Evolutionary conservation across 2,113 vertebrate species (phyloP), one percentile per base, ranked within the genome.

Genomic region (Pseudopodoces humilis): DNA sequence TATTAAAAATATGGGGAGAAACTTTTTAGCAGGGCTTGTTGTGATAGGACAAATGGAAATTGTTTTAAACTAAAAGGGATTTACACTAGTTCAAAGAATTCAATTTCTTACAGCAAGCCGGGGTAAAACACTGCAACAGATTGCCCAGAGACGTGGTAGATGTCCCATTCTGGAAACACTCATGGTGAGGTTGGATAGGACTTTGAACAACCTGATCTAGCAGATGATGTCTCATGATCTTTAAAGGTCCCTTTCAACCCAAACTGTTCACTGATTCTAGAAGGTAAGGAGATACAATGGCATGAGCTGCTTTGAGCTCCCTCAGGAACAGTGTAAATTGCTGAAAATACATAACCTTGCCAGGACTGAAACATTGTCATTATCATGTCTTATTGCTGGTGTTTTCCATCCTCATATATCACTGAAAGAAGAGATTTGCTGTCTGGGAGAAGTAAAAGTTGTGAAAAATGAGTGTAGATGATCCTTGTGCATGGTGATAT

Each of bases 311-410:
- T 90, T 27, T 63, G 63, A 7, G 30, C 11, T 95, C 63, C 76
- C 68, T 43, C 0, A 0, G 76, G 39, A 70, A 77, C 2, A 2
- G 50, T 75, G 25, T 68, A 64, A 91, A 78, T 67, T 85, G 76
- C 35, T 86, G 49, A 83, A 95, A 91, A 90, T 77, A 69, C 0
- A 11, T 67, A 90, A 91, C 58, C 52, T 95, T 93, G 64, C 90
- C 75, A 93, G 47, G 63, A 75, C 52, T 90, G 55, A 86, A 63
- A 76, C 41, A 39, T 16, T 71, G 52, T 56, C 20, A 47, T 84
- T 92, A 71, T 74, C 69, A 59, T 86, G 43, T 92, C 75, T 82
- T 95, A 93, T 81, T 93, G 52, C n/a, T 78, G 76, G 67, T 70
- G 71, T 70, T 86, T 95, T 70, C 88, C 46, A 86, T 92, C 24